These are phyloP conservation scores for Dendrocincla tyrannina DNA, from an alignment of 2,797 vertebrate genomes.

Conservation along the genomic window DNA sequence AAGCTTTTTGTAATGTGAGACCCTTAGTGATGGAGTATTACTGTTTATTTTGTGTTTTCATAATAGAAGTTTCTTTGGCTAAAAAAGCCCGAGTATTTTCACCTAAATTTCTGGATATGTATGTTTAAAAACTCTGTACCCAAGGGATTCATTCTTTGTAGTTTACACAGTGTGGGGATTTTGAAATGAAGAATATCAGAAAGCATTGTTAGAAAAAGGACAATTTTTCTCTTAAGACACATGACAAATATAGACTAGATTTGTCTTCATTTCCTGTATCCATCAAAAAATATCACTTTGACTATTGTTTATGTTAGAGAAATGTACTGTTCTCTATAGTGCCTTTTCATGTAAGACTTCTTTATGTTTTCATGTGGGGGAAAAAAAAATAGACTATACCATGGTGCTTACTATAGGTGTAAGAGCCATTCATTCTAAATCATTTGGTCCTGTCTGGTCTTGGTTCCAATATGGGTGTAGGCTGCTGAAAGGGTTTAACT, in stretches of 20 bases:
- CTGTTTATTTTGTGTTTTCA: neutral
- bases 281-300: neutral
- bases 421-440: neutral
- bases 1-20: neutral
- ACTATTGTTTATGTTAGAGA: neutral
- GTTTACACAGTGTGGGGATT: neutral
- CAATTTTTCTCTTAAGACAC: neutral
- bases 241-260: neutral
- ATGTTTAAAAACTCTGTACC: neutral
- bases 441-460: neutral
- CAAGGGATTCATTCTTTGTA: neutral
- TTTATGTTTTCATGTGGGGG: neutral
- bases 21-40: neutral
- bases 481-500: neutral
- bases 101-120: neutral
- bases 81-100: neutral
- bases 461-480: neutral
- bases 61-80: neutral
- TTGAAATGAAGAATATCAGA: neutral
- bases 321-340: neutral
- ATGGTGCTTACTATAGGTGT: fast-evolving
- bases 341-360: neutral
- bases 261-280: neutral
- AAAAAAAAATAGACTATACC: neutral
- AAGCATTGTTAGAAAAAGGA: neutral